Percentiles rank a stretch among this genome's conserved stretches.
Conservation (phyloP, 1,140 invertebrate species). For the Scaptomyza graminum region DNA sequence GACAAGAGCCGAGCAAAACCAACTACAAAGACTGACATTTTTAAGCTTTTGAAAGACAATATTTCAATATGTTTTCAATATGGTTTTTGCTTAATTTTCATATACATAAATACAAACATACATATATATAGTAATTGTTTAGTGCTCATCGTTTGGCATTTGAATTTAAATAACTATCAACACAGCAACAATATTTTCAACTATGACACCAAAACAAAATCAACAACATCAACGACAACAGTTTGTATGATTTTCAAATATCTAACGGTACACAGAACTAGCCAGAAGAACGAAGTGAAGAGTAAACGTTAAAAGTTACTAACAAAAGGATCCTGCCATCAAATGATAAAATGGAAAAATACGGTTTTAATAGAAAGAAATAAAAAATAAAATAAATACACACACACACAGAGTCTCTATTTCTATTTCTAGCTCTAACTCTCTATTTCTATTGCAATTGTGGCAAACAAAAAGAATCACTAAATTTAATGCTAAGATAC, state of each 20-base stretch:
- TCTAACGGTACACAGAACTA: conserved; percentile 7
- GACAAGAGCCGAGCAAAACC: conserved; percentile 54
- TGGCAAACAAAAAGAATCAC: conserved; percentile 19
- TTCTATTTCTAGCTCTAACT: conserved; percentile 23
- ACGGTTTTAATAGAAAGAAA: conserved; percentile 69
- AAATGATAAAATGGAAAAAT: conserved; percentile 68
- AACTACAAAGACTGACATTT: conserved; percentile 84
- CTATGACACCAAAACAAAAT: conserved; percentile 10
- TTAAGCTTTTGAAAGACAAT: conserved; percentile 84
- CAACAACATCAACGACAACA: conserved; percentile 1
- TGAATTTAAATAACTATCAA: conserved; percentile 18
- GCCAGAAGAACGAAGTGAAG: conserved; percentile 31
- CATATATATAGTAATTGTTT: conserved; percentile 38
- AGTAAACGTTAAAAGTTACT: conserved; percentile 81
- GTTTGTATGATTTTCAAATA: conserved; percentile 12
- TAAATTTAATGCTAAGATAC: conserved; percentile 48
- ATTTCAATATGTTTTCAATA: conserved; percentile 79
- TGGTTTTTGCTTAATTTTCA: conserved; percentile 66
- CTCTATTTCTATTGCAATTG: conserved; percentile 15
- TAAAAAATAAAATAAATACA: no score
- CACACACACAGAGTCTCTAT: conserved; percentile 54
- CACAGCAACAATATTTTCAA: conserved; percentile 10
- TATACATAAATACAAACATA: conserved; percentile 47
- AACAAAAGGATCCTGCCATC: conserved; percentile 82
- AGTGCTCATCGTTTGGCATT: conserved; percentile 40